These are phyloP conservation scores for Eriocheir sinensis DNA, from an alignment of 1,140 invertebrate species.

Conservation along the genomic window DNA sequence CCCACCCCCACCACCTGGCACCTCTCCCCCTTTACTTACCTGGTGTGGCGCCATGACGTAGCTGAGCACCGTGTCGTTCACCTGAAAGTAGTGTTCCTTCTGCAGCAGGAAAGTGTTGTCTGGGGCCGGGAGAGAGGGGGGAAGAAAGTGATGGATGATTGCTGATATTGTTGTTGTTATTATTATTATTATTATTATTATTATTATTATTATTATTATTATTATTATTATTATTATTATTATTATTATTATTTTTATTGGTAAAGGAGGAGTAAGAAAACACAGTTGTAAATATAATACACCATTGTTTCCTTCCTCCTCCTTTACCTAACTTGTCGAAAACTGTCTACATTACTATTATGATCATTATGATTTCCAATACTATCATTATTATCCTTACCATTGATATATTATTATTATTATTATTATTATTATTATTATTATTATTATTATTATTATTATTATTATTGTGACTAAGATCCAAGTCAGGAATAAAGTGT, in stretches of 20 bases:
- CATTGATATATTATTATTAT: not conserved
- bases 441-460: not conserved
- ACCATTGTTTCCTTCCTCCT: too few relatives aligned
- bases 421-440: not conserved
- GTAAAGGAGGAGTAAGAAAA: too few relatives aligned
- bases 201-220: not conserved
- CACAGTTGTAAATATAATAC: too few relatives aligned
- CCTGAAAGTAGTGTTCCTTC: constrained; percentile 71
- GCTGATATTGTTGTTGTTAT: not conserved
- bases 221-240: not conserved
- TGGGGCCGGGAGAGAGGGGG: not conserved
- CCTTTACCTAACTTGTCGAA: not conserved
- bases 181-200: not conserved
- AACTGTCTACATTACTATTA: not conserved
- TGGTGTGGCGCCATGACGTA: constrained; percentile 67
- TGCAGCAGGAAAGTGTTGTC: constrained; percentile 75
- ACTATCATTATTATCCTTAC: not conserved
- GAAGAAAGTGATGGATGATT: not conserved
- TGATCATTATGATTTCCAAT: not conserved
- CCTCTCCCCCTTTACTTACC: constrained; percentile 37
- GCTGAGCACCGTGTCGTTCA: constrained; percentile 60
- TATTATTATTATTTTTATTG: not conserved
- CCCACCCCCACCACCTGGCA: not conserved
- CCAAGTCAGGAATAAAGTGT: too few relatives aligned
- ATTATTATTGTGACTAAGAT: not conserved